Evolutionary conservation across 2,113 vertebrate species (phyloP), one percentile per base, ranked within the genome.

Genomic region (Elephantulus edwardii): DNA sequence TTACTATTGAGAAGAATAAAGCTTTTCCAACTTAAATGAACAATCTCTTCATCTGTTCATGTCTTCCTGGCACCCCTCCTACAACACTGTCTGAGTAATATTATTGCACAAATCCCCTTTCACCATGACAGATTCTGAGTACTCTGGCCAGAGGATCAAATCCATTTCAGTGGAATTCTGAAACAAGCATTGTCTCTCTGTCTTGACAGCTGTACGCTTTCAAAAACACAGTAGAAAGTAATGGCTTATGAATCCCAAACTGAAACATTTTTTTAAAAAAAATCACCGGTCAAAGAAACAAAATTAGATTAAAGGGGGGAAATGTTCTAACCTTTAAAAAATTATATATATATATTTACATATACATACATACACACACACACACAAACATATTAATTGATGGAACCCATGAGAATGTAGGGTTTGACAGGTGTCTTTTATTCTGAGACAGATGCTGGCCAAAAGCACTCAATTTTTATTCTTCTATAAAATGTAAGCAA

Each of bases 251-350:
- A 50, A 68, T 64, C 52, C 30, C 70, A 68, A 78, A 75, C 26
- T 44, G n/a, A 66, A 3, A 50, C 52, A 82, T 74, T 24, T 88
- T 71, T 56, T 74, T n/a, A n/a, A n/a, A n/a, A n/a, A n/a, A 88
- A 78, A 78, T 60, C 50, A 48, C 33, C 48, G 52, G 52, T 85
- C 62, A 90, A 88, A 92, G 79, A 88, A 79, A 86, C 60, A 10
- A 52, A 79, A 83, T 89, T 10, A 82, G 70, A 88, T 77, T 68
- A 87, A 82, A 22, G 17, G 9, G 22, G n/a, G 30, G 4, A 16
- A 68, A 56, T 38, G 64, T 62, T 60, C 72, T 86, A 35, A 46
- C n/a, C n/a, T 78, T 33, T n/a, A 64, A 79, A 83, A 58, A n/a
- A n/a, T n/a, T n/a, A n/a, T n/a, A n/a, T n/a, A n/a, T n/a, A n/a